These are phyloP conservation scores for Phoebastria nigripes DNA, from an alignment of 2,797 vertebrate genomes.

Conservation along the genomic window DNA sequence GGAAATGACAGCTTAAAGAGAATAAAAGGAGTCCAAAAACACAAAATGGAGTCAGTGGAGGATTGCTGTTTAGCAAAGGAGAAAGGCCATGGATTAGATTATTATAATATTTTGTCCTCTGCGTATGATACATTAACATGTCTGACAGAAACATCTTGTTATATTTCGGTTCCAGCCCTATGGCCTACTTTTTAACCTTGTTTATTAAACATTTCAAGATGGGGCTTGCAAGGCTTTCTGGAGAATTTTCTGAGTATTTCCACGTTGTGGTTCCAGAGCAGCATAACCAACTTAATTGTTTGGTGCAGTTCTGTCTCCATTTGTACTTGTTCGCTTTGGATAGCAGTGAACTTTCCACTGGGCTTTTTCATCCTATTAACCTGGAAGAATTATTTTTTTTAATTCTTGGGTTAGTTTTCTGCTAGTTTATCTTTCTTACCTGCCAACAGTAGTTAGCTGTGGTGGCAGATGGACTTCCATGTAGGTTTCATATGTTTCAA, in stretches of 20 bases:
- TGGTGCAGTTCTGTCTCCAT: neutral
- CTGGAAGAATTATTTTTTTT: neutral
- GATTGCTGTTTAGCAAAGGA: neutral
- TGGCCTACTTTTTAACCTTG: neutral
- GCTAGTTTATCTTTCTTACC: neutral
- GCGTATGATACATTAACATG: neutral
- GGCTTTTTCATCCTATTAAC: neutral
- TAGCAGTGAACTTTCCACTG: neutral
- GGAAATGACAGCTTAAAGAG: neutral
- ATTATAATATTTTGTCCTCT: neutral
- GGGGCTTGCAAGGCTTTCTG: neutral
- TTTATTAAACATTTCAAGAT: constrained; percentile 13
- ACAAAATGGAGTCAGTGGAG: neutral
- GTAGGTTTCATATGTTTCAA: neutral
- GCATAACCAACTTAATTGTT: neutral
- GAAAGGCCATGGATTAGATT: neutral
- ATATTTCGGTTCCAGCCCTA: neutral
- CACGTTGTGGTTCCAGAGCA: neutral
- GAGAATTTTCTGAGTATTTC: neutral
- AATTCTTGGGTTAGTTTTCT: neutral
- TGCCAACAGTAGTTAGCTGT: neutral
- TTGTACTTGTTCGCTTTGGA: neutral
- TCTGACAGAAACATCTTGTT: neutral
- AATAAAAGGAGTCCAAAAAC: neutral
- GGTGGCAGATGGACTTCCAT: neutral